A percentile compares a stretch with the other conserved stretches of the same genome.
phyloP scores from a whole-genome alignment of 2,113 vertebrate genomes.

The Uropsilus gracilis region DNA sequence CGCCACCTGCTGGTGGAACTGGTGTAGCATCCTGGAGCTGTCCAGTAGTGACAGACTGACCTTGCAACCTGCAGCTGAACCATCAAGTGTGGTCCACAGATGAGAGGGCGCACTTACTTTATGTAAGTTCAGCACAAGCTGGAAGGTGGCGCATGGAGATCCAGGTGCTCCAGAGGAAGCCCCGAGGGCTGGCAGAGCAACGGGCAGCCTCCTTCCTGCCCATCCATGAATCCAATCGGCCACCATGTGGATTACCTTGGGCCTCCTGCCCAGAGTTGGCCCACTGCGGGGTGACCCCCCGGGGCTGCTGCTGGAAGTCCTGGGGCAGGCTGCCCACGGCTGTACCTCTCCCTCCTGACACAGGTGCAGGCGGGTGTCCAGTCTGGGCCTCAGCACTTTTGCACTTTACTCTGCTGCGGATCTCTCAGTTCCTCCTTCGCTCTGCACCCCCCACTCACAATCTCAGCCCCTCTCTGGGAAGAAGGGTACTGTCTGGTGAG shows the following conservation, averaged over 20 bases:
- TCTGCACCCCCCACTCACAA: rapidly evolving
- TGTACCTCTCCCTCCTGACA: background rate
- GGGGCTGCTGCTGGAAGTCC: background rate
- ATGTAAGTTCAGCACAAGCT: background rate
- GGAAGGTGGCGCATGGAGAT: background rate
- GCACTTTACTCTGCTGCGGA: background rate
- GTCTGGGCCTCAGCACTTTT: background rate
- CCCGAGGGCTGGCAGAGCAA: background rate
- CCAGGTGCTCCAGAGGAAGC: background rate
- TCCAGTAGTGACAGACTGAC: too few relatives aligned
- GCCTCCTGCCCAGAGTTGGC: background rate
- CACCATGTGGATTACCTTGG: background rate
- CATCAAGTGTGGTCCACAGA: rapidly evolving
- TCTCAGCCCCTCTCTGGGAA: background rate
- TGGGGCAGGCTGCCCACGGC: background rate
- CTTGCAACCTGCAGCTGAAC: background rate
- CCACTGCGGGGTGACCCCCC: too few relatives aligned
- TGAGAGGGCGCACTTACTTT: background rate
- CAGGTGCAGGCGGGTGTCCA: background rate
- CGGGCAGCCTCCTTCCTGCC: background rate
- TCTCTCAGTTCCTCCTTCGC: background rate
- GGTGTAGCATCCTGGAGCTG: background rate
- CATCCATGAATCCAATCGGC: background rate
- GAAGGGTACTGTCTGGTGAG: background rate
- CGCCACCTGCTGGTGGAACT: background rate